Evolutionary conservation across 2,888 invertebrate genomes (phyloP).

Genomic region (Buathra laborator): DNA sequence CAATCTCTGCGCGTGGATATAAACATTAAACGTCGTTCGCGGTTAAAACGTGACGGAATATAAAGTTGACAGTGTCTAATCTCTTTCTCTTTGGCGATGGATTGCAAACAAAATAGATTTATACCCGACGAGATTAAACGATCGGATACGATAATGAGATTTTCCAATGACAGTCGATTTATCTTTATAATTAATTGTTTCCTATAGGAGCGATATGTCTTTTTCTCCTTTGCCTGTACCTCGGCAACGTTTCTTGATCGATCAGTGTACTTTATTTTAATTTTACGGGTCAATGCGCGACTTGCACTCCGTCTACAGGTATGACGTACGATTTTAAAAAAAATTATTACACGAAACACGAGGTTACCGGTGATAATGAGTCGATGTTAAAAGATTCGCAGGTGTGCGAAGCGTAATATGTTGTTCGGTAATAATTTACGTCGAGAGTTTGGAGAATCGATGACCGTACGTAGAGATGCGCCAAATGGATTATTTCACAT

Average conservation of each 20-base stretch:
- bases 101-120: conserved; percentile 60
- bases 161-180: conserved; percentile 65
- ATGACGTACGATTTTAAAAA: background rate
- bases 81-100: conserved; percentile 44
- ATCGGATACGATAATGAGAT: conserved; percentile 65
- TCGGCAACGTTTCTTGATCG: conserved; percentile 34
- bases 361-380: conserved; percentile 21
- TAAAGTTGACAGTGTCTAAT: conserved; percentile 64
- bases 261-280: conserved; percentile 37
- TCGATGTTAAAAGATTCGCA: conserved; percentile 15
- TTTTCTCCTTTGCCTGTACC: conserved; percentile 15
- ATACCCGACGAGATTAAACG: conserved; percentile 63
- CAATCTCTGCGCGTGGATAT: background rate
- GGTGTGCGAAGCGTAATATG: background rate
- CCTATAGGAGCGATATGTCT: conserved; percentile 49
- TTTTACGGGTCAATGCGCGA: conserved; percentile 58
- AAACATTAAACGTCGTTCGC: conserved; percentile 19
- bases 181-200: conserved; percentile 65
- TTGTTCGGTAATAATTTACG: background rate
- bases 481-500: conserved; percentile 14
- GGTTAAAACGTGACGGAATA: conserved; percentile 17
- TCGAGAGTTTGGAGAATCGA: background rate
- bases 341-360: background rate
- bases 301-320: background rate
- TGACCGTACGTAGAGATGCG: background rate